These are phyloP conservation scores for Prinia subflava DNA, from an alignment of 2,113 vertebrate genomes.

Conservation along the genomic window DNA sequence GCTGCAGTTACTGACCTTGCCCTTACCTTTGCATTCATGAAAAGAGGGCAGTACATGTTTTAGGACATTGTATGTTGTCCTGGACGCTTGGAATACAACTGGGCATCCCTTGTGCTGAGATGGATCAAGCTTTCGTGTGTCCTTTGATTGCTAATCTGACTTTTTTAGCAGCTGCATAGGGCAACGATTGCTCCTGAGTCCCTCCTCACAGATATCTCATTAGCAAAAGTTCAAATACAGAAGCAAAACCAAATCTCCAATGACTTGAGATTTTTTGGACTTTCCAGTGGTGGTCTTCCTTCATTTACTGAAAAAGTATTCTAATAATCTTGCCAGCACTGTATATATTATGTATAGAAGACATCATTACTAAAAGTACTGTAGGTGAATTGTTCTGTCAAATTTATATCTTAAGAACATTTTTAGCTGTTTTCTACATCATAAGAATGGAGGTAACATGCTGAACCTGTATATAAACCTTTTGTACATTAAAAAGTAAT, in stretches of 20 bases:
- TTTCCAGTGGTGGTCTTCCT: constrained; percentile 34
- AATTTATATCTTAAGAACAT: constrained; percentile 77
- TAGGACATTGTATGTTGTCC: background rate
- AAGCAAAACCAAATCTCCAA: constrained; percentile 49
- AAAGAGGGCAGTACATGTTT: constrained; percentile 13
- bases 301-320: constrained; percentile 49
- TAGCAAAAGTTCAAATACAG: constrained; percentile 15
- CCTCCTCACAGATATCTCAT: background rate
- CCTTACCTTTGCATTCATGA: constrained; percentile 50
- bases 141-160: background rate
- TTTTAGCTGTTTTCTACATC: constrained; percentile 81
- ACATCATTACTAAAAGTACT: constrained; percentile 65
- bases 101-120: background rate
- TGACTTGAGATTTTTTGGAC: constrained; percentile 30
- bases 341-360: constrained; percentile 76
- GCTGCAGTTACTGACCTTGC: constrained; percentile 11
- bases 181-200: background rate
- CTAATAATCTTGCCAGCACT: constrained; percentile 48
- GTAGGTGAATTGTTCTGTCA: constrained; percentile 70
- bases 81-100: background rate
- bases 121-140: background rate
- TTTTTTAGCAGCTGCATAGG: background rate
- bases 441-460: constrained; percentile 73
- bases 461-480: constrained; percentile 85
- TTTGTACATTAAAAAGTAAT: constrained; percentile 98